Evolutionary conservation across 2,797 vertebrate species (phyloP), one percentile per base, ranked within the genome.

Genomic region (Gambusia yucatana): DNA sequence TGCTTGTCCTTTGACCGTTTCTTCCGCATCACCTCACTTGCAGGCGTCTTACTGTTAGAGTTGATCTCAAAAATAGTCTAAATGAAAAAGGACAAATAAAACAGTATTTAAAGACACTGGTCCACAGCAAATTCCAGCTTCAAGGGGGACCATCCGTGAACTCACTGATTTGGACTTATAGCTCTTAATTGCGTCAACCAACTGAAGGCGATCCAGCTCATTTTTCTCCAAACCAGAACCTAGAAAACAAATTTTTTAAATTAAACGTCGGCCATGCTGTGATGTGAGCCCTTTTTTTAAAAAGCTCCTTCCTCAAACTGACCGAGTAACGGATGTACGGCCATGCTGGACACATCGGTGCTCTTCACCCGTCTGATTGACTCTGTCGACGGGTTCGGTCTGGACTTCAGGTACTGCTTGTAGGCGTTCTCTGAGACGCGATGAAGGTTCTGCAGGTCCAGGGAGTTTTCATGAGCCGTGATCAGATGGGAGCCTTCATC

Each of bases 11-110:
- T 97, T 76, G 90, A 95, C 14, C 98, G 95, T 87, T 98, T 99
- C 0, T 96, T 93, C 0, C 97, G 93, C 98, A 99, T 99, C 83
- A 99, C 94, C n/a, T 95, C 95, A 52, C 97, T 94, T 81, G 97
- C 97, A 0, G 63, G 39, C 0, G 96, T 97, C 80, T 97, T 97
- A 79, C 93, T 97, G 0, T 88, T 97, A 22, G 98, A 95, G 0
- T 97, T 98, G 93, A 99, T 98, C 94, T 99, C 98, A 22, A 99
- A 99, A 87, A 99, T 99, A 0, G 98, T 99, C 98, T 99, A 81
- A 0, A 30, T 46, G 36, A 77, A 28, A 28, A 17, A 72, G 0
- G 0, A 39, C 0, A 13, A 20, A 2, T 13, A 14, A 28, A 0
- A 1, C 3, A 11, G 13, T 0, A 43, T 17, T 17, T 13, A 65